Conservation (phyloP, 2,113 vertebrate genomes). For the Microcebus lehilahytsara region DNA sequence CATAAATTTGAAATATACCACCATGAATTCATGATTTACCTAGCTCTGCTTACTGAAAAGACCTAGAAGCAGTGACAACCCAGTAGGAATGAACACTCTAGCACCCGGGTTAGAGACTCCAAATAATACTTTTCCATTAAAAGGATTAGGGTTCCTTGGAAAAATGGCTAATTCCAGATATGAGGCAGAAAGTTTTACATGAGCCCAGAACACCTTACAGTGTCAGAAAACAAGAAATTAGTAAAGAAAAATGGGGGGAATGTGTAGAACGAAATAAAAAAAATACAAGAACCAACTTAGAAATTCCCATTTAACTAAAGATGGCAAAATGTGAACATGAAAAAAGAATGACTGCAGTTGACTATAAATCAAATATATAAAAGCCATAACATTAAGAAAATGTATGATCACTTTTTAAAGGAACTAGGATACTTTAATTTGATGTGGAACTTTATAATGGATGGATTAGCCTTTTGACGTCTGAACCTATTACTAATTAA, state of each 20-base stretch:
- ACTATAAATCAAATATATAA: background rate
- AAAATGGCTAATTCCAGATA: background rate
- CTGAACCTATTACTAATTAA: background rate
- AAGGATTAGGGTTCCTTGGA: background rate
- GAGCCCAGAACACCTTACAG: background rate
- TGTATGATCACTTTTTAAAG: background rate
- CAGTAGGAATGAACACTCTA: background rate
- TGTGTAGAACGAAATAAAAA: background rate
- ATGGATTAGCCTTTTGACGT: background rate
- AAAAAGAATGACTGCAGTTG: background rate
- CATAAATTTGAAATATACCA: background rate
- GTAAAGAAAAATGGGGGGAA: background rate
- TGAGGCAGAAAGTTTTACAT: background rate
- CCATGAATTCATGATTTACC: background rate
- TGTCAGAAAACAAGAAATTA: constrained; percentile 14
- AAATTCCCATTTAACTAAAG: background rate
- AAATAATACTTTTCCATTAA: constrained; percentile 12
- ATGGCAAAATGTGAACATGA: background rate
- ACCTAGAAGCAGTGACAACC: background rate
- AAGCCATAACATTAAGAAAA: background rate
- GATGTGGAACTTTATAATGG: background rate
- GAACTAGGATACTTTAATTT: background rate
- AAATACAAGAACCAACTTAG: background rate
- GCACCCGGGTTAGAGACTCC: background rate
- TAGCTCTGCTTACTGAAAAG: background rate